Percentiles rank a stretch among this genome's conserved stretches.
These are phyloP conservation scores for Myotis brandtii DNA, from an alignment of 2,113 vertebrate species.

Conservation along the genomic window DNA sequence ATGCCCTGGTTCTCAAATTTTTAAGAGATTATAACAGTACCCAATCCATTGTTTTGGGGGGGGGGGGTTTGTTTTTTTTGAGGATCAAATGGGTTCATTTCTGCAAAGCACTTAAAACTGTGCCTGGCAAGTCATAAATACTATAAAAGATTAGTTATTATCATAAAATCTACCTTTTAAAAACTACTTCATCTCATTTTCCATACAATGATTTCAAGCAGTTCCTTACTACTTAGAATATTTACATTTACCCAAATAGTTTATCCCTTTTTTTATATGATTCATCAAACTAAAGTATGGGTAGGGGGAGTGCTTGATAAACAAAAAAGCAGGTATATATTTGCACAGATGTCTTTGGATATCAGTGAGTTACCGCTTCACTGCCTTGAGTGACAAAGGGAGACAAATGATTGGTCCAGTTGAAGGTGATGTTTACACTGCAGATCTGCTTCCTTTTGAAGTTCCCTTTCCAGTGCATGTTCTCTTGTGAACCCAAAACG, in stretches of 20 bases:
- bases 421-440: neutral
- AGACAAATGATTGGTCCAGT: neutral
- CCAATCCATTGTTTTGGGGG: neutral
- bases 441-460: neutral
- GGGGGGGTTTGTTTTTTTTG: neutral
- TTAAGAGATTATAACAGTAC: neutral
- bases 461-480: neutral
- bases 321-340: neutral
- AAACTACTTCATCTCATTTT: slow-evolving; percentile 24
- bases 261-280: neutral
- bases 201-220: neutral
- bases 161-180: slow-evolving; percentile 40
- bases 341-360: neutral
- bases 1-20: neutral
- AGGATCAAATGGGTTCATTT: neutral
- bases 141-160: neutral
- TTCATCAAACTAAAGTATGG: neutral
- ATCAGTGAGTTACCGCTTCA: neutral
- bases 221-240: neutral
- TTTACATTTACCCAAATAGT: neutral
- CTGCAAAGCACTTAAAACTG: neutral
- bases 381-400: neutral
- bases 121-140: neutral
- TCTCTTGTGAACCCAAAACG: neutral
- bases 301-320: neutral